These are phyloP conservation scores for Rotaria sp. DNA, from an alignment of 2,888 invertebrate species.

Conservation along the genomic window DNA sequence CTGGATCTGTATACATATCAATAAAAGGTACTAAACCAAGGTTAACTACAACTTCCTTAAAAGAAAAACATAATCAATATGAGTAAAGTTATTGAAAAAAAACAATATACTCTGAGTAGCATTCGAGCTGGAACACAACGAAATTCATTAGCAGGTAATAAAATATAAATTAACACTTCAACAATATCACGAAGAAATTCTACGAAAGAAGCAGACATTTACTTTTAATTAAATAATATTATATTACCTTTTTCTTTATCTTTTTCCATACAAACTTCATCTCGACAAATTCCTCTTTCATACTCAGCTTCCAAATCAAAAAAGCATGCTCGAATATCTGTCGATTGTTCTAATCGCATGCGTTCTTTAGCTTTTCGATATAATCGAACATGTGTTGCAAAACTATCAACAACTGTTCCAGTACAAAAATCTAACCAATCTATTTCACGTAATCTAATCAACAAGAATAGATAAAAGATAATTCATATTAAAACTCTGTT, in stretches of 20 bases:
- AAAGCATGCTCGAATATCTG: slow-evolving; percentile 59
- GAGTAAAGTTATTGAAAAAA: slow-evolving; percentile 35
- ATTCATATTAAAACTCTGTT: too few relatives aligned
- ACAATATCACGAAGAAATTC: slow-evolving; percentile 30
- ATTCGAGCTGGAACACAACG: neutral
- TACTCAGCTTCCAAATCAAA: slow-evolving; percentile 80
- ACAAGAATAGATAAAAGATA: slow-evolving; percentile 24
- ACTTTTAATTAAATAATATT: slow-evolving; percentile 39
- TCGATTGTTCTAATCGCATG: slow-evolving; percentile 44
- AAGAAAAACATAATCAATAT: neutral
- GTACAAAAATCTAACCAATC: slow-evolving; percentile 84
- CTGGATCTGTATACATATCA: slow-evolving; percentile 73
- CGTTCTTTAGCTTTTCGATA: slow-evolving; percentile 68
- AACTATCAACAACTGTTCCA: slow-evolving; percentile 77
- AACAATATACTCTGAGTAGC: neutral
- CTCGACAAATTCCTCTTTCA: slow-evolving; percentile 73
- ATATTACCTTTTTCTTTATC: slow-evolving; percentile 58
- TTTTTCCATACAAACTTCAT: slow-evolving; percentile 69
- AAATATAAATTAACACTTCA: slow-evolving; percentile 38
- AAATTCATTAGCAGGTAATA: slow-evolving; percentile 37
- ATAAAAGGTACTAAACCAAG: slow-evolving; percentile 51
- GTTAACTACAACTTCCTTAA: slow-evolving; percentile 41
- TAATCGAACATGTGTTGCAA: slow-evolving; percentile 76
- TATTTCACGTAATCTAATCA: slow-evolving; percentile 66
- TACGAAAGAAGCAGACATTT: neutral